Evolutionary conservation across 2,888 invertebrate genomes (phyloP).

Genomic region (Acholoe squamosa): DNA sequence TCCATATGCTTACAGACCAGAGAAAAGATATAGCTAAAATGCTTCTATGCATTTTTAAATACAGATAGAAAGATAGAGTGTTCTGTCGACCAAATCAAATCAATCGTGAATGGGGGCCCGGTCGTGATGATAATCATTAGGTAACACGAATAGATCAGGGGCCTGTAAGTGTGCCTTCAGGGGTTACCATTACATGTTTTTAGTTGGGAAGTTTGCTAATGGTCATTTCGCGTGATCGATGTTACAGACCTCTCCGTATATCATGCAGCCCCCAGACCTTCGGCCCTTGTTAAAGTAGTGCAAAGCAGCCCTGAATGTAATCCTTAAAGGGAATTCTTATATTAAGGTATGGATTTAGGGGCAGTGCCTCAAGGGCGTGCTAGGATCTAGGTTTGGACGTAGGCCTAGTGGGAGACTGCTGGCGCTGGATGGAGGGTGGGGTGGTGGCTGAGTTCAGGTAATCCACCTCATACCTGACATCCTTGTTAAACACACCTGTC

Average conservation of each 20-base stretch:
- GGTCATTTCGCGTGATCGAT: conserved; percentile 32
- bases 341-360: not conserved
- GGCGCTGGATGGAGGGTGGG: not conserved
- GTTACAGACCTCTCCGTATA: not conserved
- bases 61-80: no score
- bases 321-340: not conserved
- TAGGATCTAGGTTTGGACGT: not conserved
- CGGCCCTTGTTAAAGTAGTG: not conserved
- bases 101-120: no score
- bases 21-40: no score
- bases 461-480: not conserved
- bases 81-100: no score
- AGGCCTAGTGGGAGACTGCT: not conserved
- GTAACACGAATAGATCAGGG: not conserved
- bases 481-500: conserved; percentile 27
- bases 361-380: not conserved
- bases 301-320: not conserved
- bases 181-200: conserved; percentile 22
- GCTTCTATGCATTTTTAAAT: no score
- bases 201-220: not conserved
- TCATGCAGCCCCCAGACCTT: not conserved
- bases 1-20: no score
- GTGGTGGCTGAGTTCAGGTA: no score
- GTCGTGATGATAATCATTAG: no score
- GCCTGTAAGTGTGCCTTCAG: conserved; percentile 13